phyloP scores from a whole-genome alignment of 2,113 vertebrate species.

The Sander lucioperca region DNA sequence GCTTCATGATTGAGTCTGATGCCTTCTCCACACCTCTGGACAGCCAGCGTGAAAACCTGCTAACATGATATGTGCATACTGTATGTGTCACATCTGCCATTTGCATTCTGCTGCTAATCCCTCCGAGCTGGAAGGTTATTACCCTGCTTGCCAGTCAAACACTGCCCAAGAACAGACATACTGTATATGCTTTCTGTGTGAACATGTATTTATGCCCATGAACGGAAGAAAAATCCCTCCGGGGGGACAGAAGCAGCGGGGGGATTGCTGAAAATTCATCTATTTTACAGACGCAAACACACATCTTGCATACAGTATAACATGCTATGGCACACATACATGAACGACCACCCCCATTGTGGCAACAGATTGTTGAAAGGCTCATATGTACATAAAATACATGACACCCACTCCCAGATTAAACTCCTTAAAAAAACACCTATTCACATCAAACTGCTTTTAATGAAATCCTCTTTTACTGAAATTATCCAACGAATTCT shows the following conservation, averaged over 20 bases:
- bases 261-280: conserved; percentile 33
- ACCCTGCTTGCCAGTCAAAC: conserved; percentile 65
- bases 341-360: background rate
- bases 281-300: conserved; percentile 34
- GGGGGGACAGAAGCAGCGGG: background rate
- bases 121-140: conserved; percentile 52
- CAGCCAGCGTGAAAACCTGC: conserved; percentile 30
- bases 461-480: background rate
- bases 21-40: conserved; percentile 12
- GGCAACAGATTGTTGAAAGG: conserved; percentile 8
- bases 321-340: background rate
- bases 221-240: conserved; percentile 36
- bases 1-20: conserved; percentile 28
- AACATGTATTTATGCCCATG: conserved; percentile 56
- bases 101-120: conserved; percentile 69
- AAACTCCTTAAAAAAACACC: background rate
- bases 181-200: conserved; percentile 19
- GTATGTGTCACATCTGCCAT: conserved; percentile 58
- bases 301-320: conserved; percentile 21
- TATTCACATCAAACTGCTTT: background rate
- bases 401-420: conserved; percentile 45
- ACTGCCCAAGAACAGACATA: conserved; percentile 34
- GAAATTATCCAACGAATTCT: conserved; percentile 12
- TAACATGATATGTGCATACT: conserved; percentile 59
- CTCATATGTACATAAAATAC: background rate